phyloP scores from a whole-genome alignment of 2,888 invertebrate genomes.

The Orchestes rusci region DNA sequence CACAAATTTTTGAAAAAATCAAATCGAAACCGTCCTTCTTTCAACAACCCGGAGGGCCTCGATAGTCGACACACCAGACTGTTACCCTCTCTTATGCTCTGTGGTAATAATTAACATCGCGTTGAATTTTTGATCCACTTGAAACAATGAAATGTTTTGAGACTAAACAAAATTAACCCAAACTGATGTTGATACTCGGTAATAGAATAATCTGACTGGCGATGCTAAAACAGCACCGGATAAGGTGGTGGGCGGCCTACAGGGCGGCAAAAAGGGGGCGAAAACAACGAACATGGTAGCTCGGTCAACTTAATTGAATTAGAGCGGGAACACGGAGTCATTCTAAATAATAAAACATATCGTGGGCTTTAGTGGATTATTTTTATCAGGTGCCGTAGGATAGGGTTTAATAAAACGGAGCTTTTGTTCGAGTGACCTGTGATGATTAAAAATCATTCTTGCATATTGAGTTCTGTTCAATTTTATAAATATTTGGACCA shows the following conservation, averaged over 20 bases:
- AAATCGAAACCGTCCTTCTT: too few relatives aligned
- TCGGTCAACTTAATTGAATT: slow-evolving; percentile 33
- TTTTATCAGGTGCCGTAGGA: too few relatives aligned
- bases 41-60: too few relatives aligned
- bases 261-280: slow-evolving; percentile 22
- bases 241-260: not conserved
- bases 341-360: slow-evolving; percentile 35
- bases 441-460: too few relatives aligned
- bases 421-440: too few relatives aligned
- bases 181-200: slow-evolving; percentile 60
- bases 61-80: too few relatives aligned
- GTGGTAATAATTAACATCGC: slow-evolving; percentile 53
- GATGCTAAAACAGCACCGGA: slow-evolving; percentile 30
- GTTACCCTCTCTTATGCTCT: too few relatives aligned
- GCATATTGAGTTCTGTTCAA: too few relatives aligned
- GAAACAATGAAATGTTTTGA: slow-evolving; percentile 62
- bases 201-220: slow-evolving; percentile 61
- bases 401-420: too few relatives aligned
- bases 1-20: too few relatives aligned
- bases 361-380: slow-evolving; percentile 36
- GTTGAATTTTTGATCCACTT: slow-evolving; percentile 61
- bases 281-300: slow-evolving; percentile 26
- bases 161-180: slow-evolving; percentile 58
- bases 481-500: too few relatives aligned
- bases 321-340: slow-evolving; percentile 29